These are phyloP conservation scores for Agapornis canus DNA, from an alignment of 2,797 vertebrate species.

Conservation along the genomic window DNA sequence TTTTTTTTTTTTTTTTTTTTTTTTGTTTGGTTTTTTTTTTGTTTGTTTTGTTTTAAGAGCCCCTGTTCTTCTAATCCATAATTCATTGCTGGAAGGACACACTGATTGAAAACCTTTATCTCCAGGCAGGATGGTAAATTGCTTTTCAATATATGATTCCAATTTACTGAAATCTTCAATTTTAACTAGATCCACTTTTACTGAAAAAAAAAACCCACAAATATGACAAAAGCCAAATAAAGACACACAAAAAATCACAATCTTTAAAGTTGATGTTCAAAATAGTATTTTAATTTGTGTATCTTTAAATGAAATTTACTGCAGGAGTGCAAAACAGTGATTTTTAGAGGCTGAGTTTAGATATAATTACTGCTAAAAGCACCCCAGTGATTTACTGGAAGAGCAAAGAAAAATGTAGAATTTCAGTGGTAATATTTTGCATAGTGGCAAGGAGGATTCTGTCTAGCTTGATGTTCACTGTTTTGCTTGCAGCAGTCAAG, in stretches of 20 bases:
- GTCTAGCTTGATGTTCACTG: background rate
- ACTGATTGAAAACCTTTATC: conserved; percentile 13
- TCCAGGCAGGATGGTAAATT: conserved; percentile 15
- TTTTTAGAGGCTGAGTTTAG: background rate
- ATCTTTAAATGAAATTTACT: background rate
- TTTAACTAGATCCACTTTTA: background rate
- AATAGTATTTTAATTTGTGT: background rate
- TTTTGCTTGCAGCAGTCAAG: background rate
- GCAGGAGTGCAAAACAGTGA: background rate
- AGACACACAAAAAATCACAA: background rate
- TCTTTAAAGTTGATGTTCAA: background rate
- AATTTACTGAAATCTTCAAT: conserved; percentile 9
- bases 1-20: background rate
- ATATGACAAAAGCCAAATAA: background rate
- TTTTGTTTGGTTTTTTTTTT: background rate
- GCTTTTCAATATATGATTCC: conserved; percentile 14
- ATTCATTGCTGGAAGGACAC: conserved; percentile 20
- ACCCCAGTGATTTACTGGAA: background rate
- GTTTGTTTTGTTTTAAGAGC: background rate
- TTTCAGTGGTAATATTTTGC: background rate
- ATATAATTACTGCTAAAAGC: background rate
- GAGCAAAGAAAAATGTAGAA: background rate
- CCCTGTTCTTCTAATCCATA: background rate
- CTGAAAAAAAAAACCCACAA: background rate
- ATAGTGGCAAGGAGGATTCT: background rate